Percentiles rank a stretch among this genome's conserved stretches.
phyloP scores from a whole-genome alignment of 1,140 invertebrate species.

The Globodera ellingtonae region DNA sequence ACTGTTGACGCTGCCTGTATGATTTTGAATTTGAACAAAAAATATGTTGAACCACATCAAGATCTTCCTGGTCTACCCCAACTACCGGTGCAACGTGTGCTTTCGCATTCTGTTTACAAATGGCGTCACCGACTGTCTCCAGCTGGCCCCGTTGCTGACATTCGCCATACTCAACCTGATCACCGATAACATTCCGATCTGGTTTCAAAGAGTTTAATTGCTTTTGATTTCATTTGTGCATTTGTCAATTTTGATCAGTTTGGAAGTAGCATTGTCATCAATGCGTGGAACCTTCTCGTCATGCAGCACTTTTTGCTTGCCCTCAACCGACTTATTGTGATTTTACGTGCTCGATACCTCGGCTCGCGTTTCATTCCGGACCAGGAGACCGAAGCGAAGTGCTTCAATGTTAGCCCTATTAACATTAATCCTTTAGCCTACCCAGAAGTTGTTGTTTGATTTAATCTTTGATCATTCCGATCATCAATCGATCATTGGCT shows the following conservation, averaged over 20 bases:
- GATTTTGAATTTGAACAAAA: not conserved
- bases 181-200: not conserved
- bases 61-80: conserved; percentile 6
- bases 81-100: conserved; percentile 12
- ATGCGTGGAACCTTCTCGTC: conserved; percentile 4
- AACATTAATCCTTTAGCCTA: no score
- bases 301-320: conserved; percentile 14
- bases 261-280: conserved; percentile 5
- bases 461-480: not conserved
- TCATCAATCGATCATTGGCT: not conserved
- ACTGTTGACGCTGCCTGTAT: not conserved
- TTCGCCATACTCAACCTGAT: conserved; percentile 4
- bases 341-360: conserved; percentile 6
- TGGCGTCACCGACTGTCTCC: conserved; percentile 12
- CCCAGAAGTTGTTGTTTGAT: no score
- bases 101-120: conserved; percentile 12
- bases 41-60: not conserved
- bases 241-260: not conserved
- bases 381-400: not conserved
- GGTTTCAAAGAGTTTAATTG: not conserved
- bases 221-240: not conserved
- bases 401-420: not conserved
- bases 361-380: conserved; percentile 6
- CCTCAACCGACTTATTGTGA: conserved; percentile 5
- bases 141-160: not conserved